These are phyloP conservation scores for Chanos chanos DNA, from an alignment of 2,797 vertebrate species.

Conservation along the genomic window DNA sequence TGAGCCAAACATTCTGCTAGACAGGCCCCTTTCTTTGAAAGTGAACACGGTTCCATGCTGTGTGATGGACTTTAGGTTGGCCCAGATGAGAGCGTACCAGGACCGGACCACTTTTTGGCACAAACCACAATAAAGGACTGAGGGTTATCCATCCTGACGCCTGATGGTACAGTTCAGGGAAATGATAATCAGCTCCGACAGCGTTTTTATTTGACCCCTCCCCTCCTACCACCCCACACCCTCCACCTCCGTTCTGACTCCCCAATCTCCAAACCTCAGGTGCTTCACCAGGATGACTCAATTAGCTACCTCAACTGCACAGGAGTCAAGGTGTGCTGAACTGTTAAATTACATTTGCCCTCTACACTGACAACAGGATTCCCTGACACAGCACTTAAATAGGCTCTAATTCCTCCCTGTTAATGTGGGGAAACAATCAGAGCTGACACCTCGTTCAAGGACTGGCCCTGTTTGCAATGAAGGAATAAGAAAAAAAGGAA, in stretches of 20 bases:
- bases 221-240: slow-evolving; percentile 32
- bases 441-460: slow-evolving; percentile 23
- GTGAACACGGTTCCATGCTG: slow-evolving; percentile 18
- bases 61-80: slow-evolving; percentile 25
- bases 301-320: slow-evolving; percentile 58
- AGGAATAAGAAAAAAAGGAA: no score
- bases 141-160: slow-evolving; percentile 35
- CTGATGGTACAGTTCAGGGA: slow-evolving; percentile 30
- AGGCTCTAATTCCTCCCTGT: slow-evolving; percentile 41
- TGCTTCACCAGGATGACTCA: slow-evolving; percentile 50
- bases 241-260: slow-evolving; percentile 16
- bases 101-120: no score
- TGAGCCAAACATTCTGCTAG: slow-evolving; percentile 52
- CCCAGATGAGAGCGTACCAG: slow-evolving; percentile 30
- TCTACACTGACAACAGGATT: slow-evolving; percentile 59
- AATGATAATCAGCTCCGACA: slow-evolving; percentile 34
- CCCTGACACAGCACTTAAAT: slow-evolving; percentile 55
- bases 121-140: not conserved
- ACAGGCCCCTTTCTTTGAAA: slow-evolving; percentile 40
- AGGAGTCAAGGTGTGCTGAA: slow-evolving; percentile 61
- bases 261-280: slow-evolving; percentile 10
- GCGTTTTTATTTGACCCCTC: slow-evolving; percentile 31
- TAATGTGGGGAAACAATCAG: slow-evolving; percentile 20
- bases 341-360: slow-evolving; percentile 72
- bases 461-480: not conserved